Base-by-base conservation (phyloP, 2,888 invertebrate genomes). In the Stenurella melanura region DNA sequence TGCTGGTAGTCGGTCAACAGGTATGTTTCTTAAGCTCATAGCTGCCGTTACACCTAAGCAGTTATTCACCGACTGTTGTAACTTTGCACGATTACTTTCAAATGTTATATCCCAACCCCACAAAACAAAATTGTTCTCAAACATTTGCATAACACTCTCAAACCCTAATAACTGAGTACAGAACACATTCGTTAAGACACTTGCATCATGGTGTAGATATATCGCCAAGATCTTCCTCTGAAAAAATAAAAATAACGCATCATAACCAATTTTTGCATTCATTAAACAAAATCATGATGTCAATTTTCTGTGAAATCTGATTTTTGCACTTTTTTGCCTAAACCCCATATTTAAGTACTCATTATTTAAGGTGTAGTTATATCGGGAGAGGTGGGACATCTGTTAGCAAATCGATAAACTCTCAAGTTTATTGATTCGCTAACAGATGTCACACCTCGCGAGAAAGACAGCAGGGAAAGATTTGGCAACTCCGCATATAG, bases 101-200 rank as follows among this genome's bases (percentile, higher is more conserved):
- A 94, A 93, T 11, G 98, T 97, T 83, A 98, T 92, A 90, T 99
- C 99, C 99, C 99, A 99, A 76, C 98, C 98, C 93, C 98, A 99
- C 1, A 97, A 93, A 63, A 98, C 91, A 90, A 97, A 99, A 91
- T 98, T 97, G 75, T 94, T 94, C 74, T 95, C 94, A 64, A 99
- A 92, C 78, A 96, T 96, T 87, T 97, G 95, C 86, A 97, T 93
- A 69, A 98, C 95, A 18, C 96, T 95, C 87, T 98, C 97, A 85
- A 95, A 95, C 89, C 98, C 97, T 82, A 99, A 91, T 77, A 98
- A 92, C 89, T 97, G 97, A 74, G 97, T 97, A 90, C 98, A 98
- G 92, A 99, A 99, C 81, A 99, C 98, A 90, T 99, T 98, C 54
- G 97, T 95, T 83, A 98, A 91, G 75, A 99, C 97, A 84, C 98